A percentile compares a stretch with the other conserved stretches of the same genome.
These are phyloP conservation scores for Polymixis flavicincta DNA, from an alignment of 2,888 invertebrate species.

Conservation along the genomic window DNA sequence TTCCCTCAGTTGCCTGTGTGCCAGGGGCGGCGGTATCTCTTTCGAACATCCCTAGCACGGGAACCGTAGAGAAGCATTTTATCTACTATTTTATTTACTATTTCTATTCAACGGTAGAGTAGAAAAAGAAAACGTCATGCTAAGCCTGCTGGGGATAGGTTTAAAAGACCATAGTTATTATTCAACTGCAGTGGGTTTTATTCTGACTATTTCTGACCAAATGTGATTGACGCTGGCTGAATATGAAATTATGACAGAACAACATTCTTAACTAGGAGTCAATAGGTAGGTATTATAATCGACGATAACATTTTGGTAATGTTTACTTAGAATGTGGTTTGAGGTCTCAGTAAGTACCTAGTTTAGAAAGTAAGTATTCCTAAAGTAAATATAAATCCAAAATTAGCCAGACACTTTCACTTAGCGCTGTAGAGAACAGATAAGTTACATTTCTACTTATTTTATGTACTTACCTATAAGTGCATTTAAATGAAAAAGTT, in stretches of 20 bases:
- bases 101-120: too few relatives aligned
- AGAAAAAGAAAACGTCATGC: too few relatives aligned
- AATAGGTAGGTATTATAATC: background rate
- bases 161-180: background rate
- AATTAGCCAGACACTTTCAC: slow-evolving; percentile 40
- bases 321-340: background rate
- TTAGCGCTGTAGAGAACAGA: background rate
- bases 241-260: background rate
- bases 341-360: background rate
- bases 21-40: too few relatives aligned
- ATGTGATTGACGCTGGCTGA: background rate
- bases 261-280: background rate
- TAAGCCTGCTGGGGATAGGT: too few relatives aligned
- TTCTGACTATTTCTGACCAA: background rate
- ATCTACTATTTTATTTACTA: too few relatives aligned
- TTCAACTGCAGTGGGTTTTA: background rate
- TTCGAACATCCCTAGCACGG: too few relatives aligned
- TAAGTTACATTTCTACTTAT: background rate
- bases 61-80: too few relatives aligned
- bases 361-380: slow-evolving; percentile 30
- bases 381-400: slow-evolving; percentile 5
- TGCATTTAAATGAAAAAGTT: slow-evolving; percentile 17
- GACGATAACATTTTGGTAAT: background rate
- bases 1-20: too few relatives aligned
- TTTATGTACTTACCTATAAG: background rate